These are phyloP conservation scores for Gallinago stenura DNA, from an alignment of 2,797 vertebrate species.

Conservation along the genomic window DNA sequence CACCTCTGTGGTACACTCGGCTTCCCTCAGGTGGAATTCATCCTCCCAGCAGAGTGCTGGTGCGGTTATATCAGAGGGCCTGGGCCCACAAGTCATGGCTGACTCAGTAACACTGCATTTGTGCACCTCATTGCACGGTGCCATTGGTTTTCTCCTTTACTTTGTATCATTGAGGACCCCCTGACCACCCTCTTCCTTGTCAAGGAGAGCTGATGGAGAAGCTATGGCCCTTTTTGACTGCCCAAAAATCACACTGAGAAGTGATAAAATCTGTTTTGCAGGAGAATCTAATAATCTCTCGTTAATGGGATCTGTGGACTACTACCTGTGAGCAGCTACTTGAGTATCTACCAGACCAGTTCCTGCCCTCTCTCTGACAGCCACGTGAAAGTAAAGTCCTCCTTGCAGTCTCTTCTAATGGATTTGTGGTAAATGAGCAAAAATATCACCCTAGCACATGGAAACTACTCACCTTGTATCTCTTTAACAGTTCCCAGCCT, in stretches of 20 bases:
- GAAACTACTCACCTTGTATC: not conserved
- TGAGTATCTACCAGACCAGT: not conserved
- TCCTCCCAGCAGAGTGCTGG: not conserved
- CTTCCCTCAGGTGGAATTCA: not conserved
- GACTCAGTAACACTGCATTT: not conserved
- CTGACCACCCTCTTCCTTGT: rapidly evolving
- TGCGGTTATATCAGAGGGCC: not conserved
- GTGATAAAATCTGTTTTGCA: not conserved
- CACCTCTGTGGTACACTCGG: rapidly evolving
- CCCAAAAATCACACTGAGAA: not conserved
- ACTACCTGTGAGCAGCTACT: not conserved
- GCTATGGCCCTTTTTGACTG: not conserved
- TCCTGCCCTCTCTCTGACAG: not conserved
- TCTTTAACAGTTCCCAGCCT: not conserved
- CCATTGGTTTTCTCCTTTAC: rapidly evolving
- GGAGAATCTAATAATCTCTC: not conserved
- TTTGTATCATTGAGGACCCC: rapidly evolving
- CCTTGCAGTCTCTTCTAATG: rapidly evolving
- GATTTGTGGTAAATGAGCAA: not conserved
- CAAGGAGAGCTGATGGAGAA: not conserved
- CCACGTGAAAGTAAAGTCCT: not conserved
- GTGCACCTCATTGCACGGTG: not conserved
- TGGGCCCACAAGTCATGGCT: not conserved
- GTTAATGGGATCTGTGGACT: not conserved
- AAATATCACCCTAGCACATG: not conserved